Evolutionary conservation across 2,797 vertebrate genomes (phyloP), one percentile per base, ranked within the genome.

Genomic region (Onychomys leucogaster): DNA sequence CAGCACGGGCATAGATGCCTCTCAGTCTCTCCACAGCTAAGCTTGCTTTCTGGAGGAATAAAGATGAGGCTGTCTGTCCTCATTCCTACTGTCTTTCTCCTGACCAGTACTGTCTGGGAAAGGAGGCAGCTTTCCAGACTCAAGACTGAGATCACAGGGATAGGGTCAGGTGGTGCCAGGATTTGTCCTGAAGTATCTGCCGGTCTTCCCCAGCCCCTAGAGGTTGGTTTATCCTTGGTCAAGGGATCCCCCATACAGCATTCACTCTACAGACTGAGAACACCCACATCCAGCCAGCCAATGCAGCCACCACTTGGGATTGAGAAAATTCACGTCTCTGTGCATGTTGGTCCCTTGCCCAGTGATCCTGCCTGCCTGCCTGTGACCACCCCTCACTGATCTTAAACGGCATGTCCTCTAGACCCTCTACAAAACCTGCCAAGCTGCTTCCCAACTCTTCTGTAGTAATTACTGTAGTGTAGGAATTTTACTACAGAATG

Each of bases 281-380:
- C 6, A 43, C 19, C 32, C n/a, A 49, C 9, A 27, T 34, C n/a
- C 13, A 25, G 69, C 21, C 32, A 0, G 1, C 9, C 87, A 77
- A 16, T 49, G 11, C 4, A 11, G 65, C 49, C 55, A 7, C 43
- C n/a, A 61, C 32, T 34, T 27, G 65, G 71, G 55, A 27, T 4
- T 29, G 41, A 9, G n/a, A 5, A 43, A 17, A 25, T 0, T 46
- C 77, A 46, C 29, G 21, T n/a, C 55, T 90, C 61, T 4, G 6
- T 2, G 5, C 34, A 49, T 0, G 16, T 27, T 1, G 29, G 3
- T 76, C 76, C 57, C 49, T 29, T 0, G 5, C 27, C 81, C 41
- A 27, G 77, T 5, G 14, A 67, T 14, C n/a, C 17, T 49, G 14
- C 69, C 69, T 61, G 19, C 34, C 69, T 27, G 63, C 19, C 9